Percentiles rank a stretch among this genome's conserved stretches.
These are phyloP conservation scores for Yponomeuta malinellus DNA, from an alignment of 2,888 invertebrate species.

Conservation along the genomic window DNA sequence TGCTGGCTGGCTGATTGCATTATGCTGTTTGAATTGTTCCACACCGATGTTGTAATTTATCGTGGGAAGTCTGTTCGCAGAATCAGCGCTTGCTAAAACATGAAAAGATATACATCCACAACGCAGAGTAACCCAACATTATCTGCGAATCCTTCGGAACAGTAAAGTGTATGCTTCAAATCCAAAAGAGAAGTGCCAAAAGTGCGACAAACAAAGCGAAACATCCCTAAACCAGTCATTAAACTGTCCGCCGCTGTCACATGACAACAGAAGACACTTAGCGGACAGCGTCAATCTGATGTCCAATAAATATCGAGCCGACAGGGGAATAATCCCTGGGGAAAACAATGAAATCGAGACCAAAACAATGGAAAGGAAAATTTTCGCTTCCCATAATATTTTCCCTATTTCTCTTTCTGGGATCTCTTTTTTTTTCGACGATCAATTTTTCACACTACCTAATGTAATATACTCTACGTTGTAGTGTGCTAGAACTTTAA, in stretches of 20 bases:
- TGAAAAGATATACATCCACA: not conserved
- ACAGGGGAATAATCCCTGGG: slow-evolving; percentile 12
- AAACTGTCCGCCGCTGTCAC: slow-evolving; percentile 7
- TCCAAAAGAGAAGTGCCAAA: not conserved
- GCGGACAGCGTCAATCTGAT: slow-evolving; percentile 14
- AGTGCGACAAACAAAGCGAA: slow-evolving; percentile 6
- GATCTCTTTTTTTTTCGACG: not conserved
- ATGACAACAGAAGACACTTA: slow-evolving; percentile 16
- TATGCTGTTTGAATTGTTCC: not conserved
- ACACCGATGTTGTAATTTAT: not conserved
- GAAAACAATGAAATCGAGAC: slow-evolving; percentile 14
- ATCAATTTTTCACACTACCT: not conserved
- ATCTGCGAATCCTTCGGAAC: not conserved
- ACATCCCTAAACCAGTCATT: slow-evolving; percentile 3
- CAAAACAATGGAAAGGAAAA: slow-evolving; percentile 9
- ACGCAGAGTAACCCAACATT: not conserved
- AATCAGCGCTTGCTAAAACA: not conserved
- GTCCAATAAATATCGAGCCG: slow-evolving; percentile 14
- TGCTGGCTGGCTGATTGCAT: not conserved
- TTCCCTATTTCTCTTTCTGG: not conserved
- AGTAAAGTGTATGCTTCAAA: not conserved
- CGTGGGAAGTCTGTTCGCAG: not conserved
- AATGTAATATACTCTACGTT: too few relatives aligned
- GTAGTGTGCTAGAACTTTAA: too few relatives aligned
- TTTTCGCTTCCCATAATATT: not conserved